Evolutionary conservation across 2,888 invertebrate genomes (phyloP), one percentile per base, ranked within the genome.

Genomic region (Uropetala carovei): DNA sequence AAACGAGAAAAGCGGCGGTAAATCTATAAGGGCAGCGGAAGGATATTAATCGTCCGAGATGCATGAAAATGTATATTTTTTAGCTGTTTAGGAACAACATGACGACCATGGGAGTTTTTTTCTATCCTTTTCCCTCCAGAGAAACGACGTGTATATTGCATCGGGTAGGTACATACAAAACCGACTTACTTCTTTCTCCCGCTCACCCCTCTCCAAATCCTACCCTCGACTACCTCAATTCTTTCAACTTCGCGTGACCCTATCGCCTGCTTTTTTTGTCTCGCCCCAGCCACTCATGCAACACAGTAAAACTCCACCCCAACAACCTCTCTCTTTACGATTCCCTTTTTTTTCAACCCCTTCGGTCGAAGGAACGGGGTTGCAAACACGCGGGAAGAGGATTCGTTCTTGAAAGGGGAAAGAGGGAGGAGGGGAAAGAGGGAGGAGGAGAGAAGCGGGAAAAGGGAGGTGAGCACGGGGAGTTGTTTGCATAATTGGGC

Each of bases 401-500:
- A 43, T 43, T 43, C 43, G 43, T 43, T 43, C 5, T 43, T n/a
- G n/a, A n/a, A n/a, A n/a, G 64, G n/a, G 64, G 64, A 64, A 64
- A 18, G 64, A 8, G 10, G 18, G 64, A 4, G 64, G 64, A 56
- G 56, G 75, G 22, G n/a, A 27, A n/a, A 18, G n/a, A 18, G 11
- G 11, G 10, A 18, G 83, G 56, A 14, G 14, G 16, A 43, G 83
- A 56, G 83, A 18, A n/a, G 16, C 7, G 5, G n/a, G 22, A 22
- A 14, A 85, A 85, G 85, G 22, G 85, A 57, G 85, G 43, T 56
- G n/a, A 84, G 56, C 56, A n/a, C 68, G 68, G 84, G 85, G 85
- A 58, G 85, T 85, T 85, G 85, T 85, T 85, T 85, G 85, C 85
- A 85, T 85, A 85, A 85, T 85, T 85, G 85, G 85, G 85, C 85